A percentile compares a stretch with the other conserved stretches of the same genome.
phyloP scores from a whole-genome alignment of 2,888 invertebrate genomes.

The Orchestes rusci region DNA sequence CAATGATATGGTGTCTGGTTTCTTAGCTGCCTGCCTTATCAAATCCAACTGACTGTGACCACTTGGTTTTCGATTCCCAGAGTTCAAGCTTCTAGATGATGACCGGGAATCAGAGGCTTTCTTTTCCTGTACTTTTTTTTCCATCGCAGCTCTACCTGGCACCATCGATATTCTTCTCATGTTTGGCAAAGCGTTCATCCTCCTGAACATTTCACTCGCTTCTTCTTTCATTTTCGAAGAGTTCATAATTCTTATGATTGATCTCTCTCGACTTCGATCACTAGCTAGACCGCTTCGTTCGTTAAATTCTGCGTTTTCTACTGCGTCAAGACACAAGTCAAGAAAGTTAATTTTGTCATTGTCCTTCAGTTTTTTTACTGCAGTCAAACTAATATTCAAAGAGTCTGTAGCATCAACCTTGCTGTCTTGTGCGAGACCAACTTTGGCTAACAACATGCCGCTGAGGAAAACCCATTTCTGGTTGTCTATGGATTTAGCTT shows the following conservation, averaged over 20 bases:
- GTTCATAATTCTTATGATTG: constrained; percentile 44
- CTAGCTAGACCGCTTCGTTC: constrained; percentile 26
- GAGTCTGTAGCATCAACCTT: constrained; percentile 45
- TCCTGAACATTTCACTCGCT: constrained; percentile 43
- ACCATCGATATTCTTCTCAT: constrained; percentile 45
- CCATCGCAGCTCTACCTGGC: no score
- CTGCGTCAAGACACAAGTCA: constrained; percentile 23
- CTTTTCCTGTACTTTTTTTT: no score
- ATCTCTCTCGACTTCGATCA: constrained; percentile 35
- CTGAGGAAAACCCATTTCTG: constrained; percentile 44
- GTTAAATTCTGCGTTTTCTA: constrained; percentile 42
- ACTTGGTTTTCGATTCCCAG: no score
- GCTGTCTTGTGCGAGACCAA: constrained; percentile 45
- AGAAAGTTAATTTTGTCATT: constrained; percentile 37
- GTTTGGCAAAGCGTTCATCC: constrained; percentile 45
- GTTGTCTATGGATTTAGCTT: constrained; percentile 35
- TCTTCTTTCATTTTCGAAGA: constrained; percentile 40
- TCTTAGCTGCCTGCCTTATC: no score
- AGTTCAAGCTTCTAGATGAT: no score
- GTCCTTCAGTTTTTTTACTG: constrained; percentile 39
- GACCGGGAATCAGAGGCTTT: no score
- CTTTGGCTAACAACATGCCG: constrained; percentile 41
- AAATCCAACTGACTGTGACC: no score
- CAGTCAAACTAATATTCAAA: constrained; percentile 32
- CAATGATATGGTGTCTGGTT: no score